Percentiles rank a stretch among this genome's conserved stretches.
Conservation (phyloP, 2,797 vertebrate genomes). For the Prionace glauca region DNA sequence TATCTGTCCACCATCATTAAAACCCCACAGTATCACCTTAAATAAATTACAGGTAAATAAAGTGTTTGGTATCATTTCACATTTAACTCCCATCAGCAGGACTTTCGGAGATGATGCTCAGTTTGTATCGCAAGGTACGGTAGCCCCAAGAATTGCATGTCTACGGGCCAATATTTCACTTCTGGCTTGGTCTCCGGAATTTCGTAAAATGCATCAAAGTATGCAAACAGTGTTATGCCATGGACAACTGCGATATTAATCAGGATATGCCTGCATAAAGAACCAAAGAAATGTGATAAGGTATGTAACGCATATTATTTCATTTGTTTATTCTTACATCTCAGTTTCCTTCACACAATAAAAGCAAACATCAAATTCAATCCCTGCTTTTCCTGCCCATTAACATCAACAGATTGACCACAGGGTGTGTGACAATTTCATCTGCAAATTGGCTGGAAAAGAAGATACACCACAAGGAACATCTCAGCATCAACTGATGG, state of each 20-base stretch:
- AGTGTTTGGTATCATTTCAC: not conserved
- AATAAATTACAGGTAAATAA: not conserved
- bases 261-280: slow-evolving; percentile 74
- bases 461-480: not conserved
- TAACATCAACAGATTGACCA: not conserved
- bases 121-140: slow-evolving; percentile 70
- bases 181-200: slow-evolving; percentile 68
- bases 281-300: not conserved
- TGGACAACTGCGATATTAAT: slow-evolving; percentile 82
- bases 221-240: slow-evolving; percentile 65
- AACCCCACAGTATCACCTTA: not conserved
- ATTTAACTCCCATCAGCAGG: slow-evolving; percentile 48
- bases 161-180: slow-evolving; percentile 78
- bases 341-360: not conserved
- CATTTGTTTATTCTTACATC: not conserved
- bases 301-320: not conserved
- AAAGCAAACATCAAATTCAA: not conserved
- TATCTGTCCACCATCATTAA: not conserved
- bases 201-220: slow-evolving; percentile 70
- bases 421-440: not conserved
- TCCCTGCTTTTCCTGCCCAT: not conserved
- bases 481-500: not conserved
- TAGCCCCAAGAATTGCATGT: slow-evolving; percentile 66
- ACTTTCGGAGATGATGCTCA: slow-evolving; percentile 51
- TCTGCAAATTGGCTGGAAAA: not conserved